These are phyloP conservation scores for Clarias gariepinus DNA, from an alignment of 2,113 vertebrate species.

Conservation along the genomic window DNA sequence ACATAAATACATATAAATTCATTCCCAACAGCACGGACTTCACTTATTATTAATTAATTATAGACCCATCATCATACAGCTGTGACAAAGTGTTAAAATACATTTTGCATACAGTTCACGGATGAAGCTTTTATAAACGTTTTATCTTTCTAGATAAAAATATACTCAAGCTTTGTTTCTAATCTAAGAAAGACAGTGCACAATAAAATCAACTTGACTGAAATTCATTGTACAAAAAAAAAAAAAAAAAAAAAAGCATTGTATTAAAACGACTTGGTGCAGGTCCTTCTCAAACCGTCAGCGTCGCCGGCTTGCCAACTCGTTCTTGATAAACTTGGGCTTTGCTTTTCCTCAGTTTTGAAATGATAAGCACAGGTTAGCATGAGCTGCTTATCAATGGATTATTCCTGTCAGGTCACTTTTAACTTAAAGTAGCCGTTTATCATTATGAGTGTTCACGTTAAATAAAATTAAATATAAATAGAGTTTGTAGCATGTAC, in stretches of 20 bases:
- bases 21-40: not conserved
- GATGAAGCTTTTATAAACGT: not conserved
- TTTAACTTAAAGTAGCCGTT: not conserved
- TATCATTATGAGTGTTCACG: not conserved
- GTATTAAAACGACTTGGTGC: not conserved
- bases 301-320: not conserved
- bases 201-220: slow-evolving; percentile 52
- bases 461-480: not conserved
- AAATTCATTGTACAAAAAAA: slow-evolving; percentile 42
- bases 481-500: not conserved
- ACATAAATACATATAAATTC: not conserved
- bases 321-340: not conserved
- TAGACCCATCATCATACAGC: not conserved
- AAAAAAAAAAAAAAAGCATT: slow-evolving; percentile 25
- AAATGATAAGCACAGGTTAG: not conserved
- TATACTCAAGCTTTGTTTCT: slow-evolving; percentile 63
- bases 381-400: not conserved
- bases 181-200: slow-evolving; percentile 72
- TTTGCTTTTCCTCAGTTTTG: not conserved
- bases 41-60: not conserved
- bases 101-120: slow-evolving; percentile 42
- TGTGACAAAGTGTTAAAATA: not conserved
- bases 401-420: not conserved
- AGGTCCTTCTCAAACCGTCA: not conserved
- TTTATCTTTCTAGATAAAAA: slow-evolving; percentile 50